These are phyloP conservation scores for Scrobipalpa costella DNA, from an alignment of 2,888 invertebrate species.

Conservation along the genomic window DNA sequence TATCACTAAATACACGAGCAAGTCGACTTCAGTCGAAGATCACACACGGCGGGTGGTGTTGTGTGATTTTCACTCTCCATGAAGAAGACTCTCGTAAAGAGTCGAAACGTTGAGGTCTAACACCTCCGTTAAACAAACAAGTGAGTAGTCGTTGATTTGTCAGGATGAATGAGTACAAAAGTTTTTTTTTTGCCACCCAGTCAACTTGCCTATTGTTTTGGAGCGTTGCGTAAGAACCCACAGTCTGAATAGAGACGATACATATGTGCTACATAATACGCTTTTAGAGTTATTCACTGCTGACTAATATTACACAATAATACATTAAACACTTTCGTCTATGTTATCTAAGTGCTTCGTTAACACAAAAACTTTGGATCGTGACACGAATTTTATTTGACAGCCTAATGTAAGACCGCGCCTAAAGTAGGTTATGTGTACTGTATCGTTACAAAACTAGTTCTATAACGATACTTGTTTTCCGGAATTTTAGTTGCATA, in stretches of 20 bases:
- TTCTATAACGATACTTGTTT: background rate
- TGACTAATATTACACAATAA: conserved; percentile 55
- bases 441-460: conserved; percentile 28
- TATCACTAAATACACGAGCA: too few relatives aligned
- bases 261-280: conserved; percentile 45
- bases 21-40: too few relatives aligned
- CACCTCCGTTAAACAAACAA: too few relatives aligned
- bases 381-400: conserved; percentile 51
- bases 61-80: too few relatives aligned
- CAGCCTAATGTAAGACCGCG: conserved; percentile 29
- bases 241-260: conserved; percentile 48
- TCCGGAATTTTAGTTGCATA: background rate
- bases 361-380: conserved; percentile 51
- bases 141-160: too few relatives aligned
- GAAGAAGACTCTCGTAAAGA: too few relatives aligned
- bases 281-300: conserved; percentile 53
- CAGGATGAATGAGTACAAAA: too few relatives aligned
- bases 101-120: too few relatives aligned
- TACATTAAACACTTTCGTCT: conserved; percentile 64
- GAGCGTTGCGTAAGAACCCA: conserved; percentile 24
- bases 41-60: too few relatives aligned
- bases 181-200: too few relatives aligned
- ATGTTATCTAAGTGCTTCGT: conserved; percentile 65
- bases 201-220: too few relatives aligned
- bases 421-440: conserved; percentile 29